A percentile compares a stretch with the other conserved stretches of the same genome.
phyloP scores from a whole-genome alignment of 2,797 vertebrate species.

The Liasis olivaceus region DNA sequence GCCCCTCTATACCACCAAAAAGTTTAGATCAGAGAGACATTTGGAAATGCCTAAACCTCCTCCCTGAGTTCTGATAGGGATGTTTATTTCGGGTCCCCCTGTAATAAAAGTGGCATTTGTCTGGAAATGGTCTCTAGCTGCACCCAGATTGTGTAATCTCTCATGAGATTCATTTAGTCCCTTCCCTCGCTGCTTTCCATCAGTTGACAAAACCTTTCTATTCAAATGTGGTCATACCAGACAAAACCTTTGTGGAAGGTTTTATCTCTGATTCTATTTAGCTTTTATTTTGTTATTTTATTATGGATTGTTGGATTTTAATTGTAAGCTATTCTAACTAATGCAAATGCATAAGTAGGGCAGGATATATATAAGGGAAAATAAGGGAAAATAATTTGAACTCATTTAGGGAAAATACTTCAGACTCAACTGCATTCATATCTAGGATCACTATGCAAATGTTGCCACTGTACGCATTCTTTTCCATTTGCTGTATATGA shows the following conservation, averaged over 20 bases:
- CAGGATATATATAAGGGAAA: background rate
- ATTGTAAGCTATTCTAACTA: background rate
- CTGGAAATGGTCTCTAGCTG: background rate
- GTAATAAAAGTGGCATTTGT: background rate
- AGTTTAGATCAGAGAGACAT: background rate
- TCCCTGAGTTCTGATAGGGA: background rate
- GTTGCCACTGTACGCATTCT: too few species aligned
- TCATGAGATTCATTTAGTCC: background rate
- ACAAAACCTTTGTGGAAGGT: background rate
- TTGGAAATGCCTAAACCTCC: background rate
- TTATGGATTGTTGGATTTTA: background rate
- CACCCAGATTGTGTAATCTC: background rate
- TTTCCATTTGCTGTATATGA: background rate
- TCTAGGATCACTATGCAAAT: background rate
- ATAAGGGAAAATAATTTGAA: background rate
- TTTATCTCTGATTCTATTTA: background rate
- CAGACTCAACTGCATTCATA: background rate
- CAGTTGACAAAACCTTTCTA: background rate
- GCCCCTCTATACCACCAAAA: background rate
- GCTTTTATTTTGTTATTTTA: background rate
- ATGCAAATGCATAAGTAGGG: background rate
- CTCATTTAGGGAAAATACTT: background rate
- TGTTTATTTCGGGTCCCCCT: background rate
- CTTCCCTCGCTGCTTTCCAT: background rate
- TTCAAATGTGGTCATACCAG: background rate